Base-by-base conservation (phyloP, 2,113 vertebrate species). In the Thalassarche chlororhynchos region DNA sequence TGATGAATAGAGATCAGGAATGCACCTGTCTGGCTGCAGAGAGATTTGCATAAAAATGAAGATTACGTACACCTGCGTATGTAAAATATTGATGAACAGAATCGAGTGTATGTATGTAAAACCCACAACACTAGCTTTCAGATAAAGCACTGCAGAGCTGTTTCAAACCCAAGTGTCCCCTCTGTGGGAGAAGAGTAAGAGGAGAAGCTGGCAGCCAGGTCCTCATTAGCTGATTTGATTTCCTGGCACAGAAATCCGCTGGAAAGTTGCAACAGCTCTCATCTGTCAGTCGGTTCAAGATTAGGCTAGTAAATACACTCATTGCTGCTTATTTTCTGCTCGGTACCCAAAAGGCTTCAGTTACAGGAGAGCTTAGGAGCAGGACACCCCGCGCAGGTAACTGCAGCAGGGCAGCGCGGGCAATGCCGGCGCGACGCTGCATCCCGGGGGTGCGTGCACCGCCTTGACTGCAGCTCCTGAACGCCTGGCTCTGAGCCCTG, bases 31-130 rank as follows among this genome's bases (percentile, higher is more conserved):
- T 96, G 92, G 87, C 76, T 95, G 89, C 75, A 36, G 92, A 83
- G 95, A 71, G 84, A 97, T 97, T 97, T 97, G 97, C 98, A 97
- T 97, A 94, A 91, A 95, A 97, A 98, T 96, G 96, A 95, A 94
- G 87, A 52, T 76, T 57, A 20, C 12, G 4, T 58, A 76, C 97
- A 92, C 84, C 96, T 95, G 92, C 46, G 1, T 15, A 21, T 74
- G 85, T 57, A 64, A 96, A 97, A 90, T 86, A 66, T 32, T 77
- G 88, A 92, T 72, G 91, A 90, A 54, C 10, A 49, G 79, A 32
- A n/a, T 1, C 1, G 20, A 55, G 36, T 0, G 32, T 7, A 2
- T 3, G 55, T 26, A 31, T 12, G 20, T 26, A 4, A 57, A 57
- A 19, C 68, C 55, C 68, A 3, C 17, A 9, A n/a, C 40, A 4